Percentiles rank a stretch among this genome's conserved stretches.
These are phyloP conservation scores for Cliona cf. orientalis DNA, from an alignment of 37 sponge, comb jelly and placozoan species.

Conservation along the genomic window DNA sequence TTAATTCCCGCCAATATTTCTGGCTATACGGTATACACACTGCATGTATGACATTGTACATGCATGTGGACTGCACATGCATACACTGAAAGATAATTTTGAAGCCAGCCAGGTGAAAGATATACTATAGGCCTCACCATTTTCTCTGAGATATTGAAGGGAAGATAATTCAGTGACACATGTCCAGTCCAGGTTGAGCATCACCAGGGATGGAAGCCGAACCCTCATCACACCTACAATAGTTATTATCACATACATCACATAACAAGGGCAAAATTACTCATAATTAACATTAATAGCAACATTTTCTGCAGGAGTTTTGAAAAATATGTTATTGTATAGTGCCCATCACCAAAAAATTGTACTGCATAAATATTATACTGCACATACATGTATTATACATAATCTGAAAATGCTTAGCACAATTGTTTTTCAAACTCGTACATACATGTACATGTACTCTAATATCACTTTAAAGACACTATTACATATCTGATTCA, in stretches of 20 bases:
- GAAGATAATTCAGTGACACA: constrained; percentile 48
- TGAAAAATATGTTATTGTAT: too few species aligned
- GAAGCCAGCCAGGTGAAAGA: not conserved
- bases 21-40: not conserved
- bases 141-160: constrained; percentile 8
- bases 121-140: not conserved
- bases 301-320: too few species aligned
- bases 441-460: too few species aligned
- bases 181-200: constrained; percentile 73
- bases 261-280: not conserved
- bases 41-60: not conserved
- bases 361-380: not conserved
- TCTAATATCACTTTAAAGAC: too few species aligned
- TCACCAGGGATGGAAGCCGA: constrained; percentile 42
- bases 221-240: constrained; percentile 20
- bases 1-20: not conserved
- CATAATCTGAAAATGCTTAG: too few species aligned
- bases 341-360: not conserved
- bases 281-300: not conserved
- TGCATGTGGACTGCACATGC: not conserved
- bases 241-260: not conserved
- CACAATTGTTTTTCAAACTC: too few species aligned
- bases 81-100: not conserved
- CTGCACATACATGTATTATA: not conserved
- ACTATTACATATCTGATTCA: too few species aligned